Percentiles rank a stretch among this genome's conserved stretches.
These are phyloP conservation scores for Peromyscus attwateri DNA, from an alignment of 2,797 vertebrate genomes.

Conservation along the genomic window DNA sequence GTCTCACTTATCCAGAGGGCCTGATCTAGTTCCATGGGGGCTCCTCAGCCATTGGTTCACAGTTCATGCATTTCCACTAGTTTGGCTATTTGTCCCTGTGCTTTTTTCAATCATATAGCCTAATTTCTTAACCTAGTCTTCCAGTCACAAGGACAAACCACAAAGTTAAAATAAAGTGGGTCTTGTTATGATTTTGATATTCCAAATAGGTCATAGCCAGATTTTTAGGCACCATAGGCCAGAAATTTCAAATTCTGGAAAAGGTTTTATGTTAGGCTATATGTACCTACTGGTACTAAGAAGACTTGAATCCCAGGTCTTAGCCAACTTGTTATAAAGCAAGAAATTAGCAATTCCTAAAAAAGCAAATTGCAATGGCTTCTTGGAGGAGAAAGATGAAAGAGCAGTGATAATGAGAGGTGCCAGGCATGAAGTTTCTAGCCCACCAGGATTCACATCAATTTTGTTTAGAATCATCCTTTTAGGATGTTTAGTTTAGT, in stretches of 20 bases:
- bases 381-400: constrained; percentile 21
- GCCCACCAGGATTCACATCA: neutral
- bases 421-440: neutral
- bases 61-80: too few relatives aligned
- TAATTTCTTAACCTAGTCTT: neutral
- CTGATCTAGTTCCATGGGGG: too few relatives aligned
- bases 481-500: too few relatives aligned
- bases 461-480: constrained; percentile 32
- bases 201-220: neutral
- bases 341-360: constrained; percentile 41
- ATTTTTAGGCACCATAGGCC: neutral
- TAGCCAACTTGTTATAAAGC: neutral
- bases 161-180: neutral
- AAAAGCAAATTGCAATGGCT: neutral
- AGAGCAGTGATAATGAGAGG: neutral
- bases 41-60: too few relatives aligned
- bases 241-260: neutral
- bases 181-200: neutral
- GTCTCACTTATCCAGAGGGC: too few relatives aligned
- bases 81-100: too few relatives aligned
- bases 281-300: neutral
- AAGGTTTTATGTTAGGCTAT: neutral
- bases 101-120: neutral
- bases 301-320: constrained; percentile 31
- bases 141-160: neutral